A percentile compares a stretch with the other conserved stretches of the same genome.
phyloP scores from a whole-genome alignment of 2,888 invertebrate species.

The Andrena chrysosceles region DNA sequence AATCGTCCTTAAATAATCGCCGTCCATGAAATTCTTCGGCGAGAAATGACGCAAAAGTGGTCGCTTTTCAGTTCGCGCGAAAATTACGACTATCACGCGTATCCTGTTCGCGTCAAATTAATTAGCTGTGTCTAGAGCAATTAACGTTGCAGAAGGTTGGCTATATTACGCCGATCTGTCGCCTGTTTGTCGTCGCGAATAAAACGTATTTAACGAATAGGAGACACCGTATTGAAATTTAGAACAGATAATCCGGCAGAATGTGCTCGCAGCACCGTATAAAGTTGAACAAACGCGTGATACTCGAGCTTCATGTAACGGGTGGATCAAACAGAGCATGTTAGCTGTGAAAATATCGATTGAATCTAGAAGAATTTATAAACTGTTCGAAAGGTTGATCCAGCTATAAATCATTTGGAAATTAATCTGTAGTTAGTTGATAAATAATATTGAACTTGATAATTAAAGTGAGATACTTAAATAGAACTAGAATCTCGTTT shows the following conservation, averaged over 20 bases:
- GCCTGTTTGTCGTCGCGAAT: slow-evolving; percentile 16
- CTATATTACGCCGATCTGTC: slow-evolving; percentile 11
- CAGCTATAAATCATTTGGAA: neutral
- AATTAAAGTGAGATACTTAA: no score
- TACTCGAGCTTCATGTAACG: slow-evolving; percentile 24
- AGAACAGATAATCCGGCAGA: slow-evolving; percentile 42
- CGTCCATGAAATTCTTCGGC: neutral
- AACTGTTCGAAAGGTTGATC: neutral
- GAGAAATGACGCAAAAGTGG: neutral
- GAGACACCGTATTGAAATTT: slow-evolving; percentile 42
- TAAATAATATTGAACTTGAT: no score
- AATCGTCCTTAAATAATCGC: neutral
- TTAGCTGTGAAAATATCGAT: neutral
- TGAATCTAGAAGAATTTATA: neutral
- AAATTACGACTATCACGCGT: neutral
- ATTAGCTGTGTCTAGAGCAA: slow-evolving; percentile 37
- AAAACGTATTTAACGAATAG: slow-evolving; percentile 18
- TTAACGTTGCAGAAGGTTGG: slow-evolving; percentile 4
- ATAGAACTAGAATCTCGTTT: no score
- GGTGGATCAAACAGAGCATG: neutral
- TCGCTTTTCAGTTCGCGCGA: neutral
- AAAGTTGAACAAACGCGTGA: slow-evolving; percentile 38
- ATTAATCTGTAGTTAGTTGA: no score
- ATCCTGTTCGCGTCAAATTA: slow-evolving; percentile 15
- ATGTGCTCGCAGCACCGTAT: slow-evolving; percentile 10